Conservation (phyloP, 1,140 invertebrate species). For the Caenorhabditis elegans region DNA sequence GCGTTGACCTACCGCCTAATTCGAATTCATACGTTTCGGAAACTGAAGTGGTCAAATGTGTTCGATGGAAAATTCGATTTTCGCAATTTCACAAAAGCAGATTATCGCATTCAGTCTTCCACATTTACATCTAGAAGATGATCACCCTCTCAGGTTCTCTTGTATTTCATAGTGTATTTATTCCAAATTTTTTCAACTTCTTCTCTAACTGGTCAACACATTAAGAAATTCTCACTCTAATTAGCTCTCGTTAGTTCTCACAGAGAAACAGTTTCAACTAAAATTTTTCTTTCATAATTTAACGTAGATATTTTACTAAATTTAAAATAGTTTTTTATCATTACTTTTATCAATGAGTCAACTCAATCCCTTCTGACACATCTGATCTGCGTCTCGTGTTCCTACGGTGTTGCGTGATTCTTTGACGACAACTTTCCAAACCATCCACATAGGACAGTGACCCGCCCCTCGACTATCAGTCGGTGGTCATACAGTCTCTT, state of each 20-base stretch:
- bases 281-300: no score
- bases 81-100: constrained; percentile 32
- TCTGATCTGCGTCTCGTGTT: constrained; percentile 18
- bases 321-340: neutral
- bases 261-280: no score
- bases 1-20: constrained; percentile 9
- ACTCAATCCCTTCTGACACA: constrained; percentile 13
- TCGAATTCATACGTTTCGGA: constrained; percentile 33
- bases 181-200: neutral
- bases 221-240: no score
- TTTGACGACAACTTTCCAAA: constrained; percentile 8
- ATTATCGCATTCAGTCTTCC: constrained; percentile 19
- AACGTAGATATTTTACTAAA: neutral
- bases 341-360: constrained; percentile 11
- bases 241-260: no score
- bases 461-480: constrained; percentile 27
- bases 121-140: neutral
- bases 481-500: constrained; percentile 13
- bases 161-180: neutral
- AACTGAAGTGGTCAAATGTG: constrained; percentile 26
- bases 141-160: neutral
- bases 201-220: no score
- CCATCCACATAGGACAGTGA: constrained; percentile 4
- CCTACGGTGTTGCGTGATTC: constrained; percentile 26
- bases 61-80: constrained; percentile 6